Evolutionary conservation across 2,888 invertebrate species (phyloP).

Genomic region (Exocentrus adspersus): DNA sequence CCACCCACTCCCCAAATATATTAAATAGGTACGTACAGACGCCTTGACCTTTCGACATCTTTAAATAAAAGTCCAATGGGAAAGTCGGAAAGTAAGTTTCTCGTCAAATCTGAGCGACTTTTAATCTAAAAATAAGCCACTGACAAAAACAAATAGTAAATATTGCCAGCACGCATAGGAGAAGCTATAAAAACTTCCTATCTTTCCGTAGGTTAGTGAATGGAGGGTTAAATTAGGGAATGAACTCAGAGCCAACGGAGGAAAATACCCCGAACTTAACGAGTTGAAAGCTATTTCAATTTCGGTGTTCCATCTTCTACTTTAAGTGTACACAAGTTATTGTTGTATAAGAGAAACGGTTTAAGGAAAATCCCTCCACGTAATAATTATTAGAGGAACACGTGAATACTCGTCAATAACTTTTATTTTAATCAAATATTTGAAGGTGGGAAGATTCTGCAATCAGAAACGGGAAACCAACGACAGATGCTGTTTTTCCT

Average conservation of each 20-base stretch:
- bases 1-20: neutral
- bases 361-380: too few relatives aligned
- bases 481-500: too few relatives aligned
- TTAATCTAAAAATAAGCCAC: constrained; percentile 27
- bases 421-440: too few relatives aligned
- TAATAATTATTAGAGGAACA: too few relatives aligned
- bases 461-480: too few relatives aligned
- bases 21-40: constrained; percentile 8
- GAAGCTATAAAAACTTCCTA: constrained; percentile 18
- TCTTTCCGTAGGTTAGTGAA: constrained; percentile 2
- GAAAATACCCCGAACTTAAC: constrained; percentile 13
- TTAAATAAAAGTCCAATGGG: too few relatives aligned
- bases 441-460: too few relatives aligned
- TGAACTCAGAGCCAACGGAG: constrained; percentile 12
- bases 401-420: too few relatives aligned
- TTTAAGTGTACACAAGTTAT: neutral
- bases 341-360: too few relatives aligned
- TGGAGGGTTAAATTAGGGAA: constrained; percentile 17
- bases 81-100: neutral
- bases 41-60: too few relatives aligned
- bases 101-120: constrained; percentile 1
- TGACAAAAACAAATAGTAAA: constrained; percentile 24
- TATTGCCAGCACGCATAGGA: constrained; percentile 23
- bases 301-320: neutral
- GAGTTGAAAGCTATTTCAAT: neutral